Base-by-base conservation (phyloP, 2,888 invertebrate genomes). In the Pinctada fucata region DNA sequence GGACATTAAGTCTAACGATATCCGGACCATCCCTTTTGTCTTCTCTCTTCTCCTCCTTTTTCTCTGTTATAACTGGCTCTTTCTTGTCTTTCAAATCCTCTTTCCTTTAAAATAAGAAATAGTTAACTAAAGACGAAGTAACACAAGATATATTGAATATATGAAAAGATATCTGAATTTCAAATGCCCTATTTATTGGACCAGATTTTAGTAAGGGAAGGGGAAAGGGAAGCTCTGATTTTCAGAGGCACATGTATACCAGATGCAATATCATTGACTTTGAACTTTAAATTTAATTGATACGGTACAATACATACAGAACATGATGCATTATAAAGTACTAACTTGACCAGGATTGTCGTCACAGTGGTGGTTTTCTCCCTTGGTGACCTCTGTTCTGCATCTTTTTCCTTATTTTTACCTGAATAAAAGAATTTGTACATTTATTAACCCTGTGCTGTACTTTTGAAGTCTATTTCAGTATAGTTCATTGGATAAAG, bases 1-100 rank as follows among this genome's bases (percentile, higher is more conserved):
- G 94, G 47, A 98, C 97, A 91, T 96, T 97, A 2, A 96, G 94
- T 74, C 98, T 94, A 70, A 97, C 85, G 13, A 88, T 83, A 80
- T 88, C 82, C 2, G 90, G 89, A 0, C 89, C 89, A 63, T 86
- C 86, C 10, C 75, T 72, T 67, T 78, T 75, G 50, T 72, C 50
- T 16, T 72, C 75, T 47, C 76, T 78, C 1, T 68, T 6, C 48
- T 82, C 75, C 31, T 79, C 75, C 16, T 63, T 3, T 47, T 72
- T 79, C 31, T 68, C 68, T 45, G 47, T 68, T 10, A 48, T 50
- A 50, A 31, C 75, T 52, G 13, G 16, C 8, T 16, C 6, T 58
- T 58, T 75, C 48, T 45, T 71, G 6, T 31, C n/a, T 13, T 45
- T 47, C 50, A 47, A 52, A 5, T 67, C 66, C 52, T 10, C 51